Percentiles rank a stretch among this genome's conserved stretches.
Conservation (phyloP, 37 sponge, comb jelly and placozoan genomes). For the Agelas oroides region DNA sequence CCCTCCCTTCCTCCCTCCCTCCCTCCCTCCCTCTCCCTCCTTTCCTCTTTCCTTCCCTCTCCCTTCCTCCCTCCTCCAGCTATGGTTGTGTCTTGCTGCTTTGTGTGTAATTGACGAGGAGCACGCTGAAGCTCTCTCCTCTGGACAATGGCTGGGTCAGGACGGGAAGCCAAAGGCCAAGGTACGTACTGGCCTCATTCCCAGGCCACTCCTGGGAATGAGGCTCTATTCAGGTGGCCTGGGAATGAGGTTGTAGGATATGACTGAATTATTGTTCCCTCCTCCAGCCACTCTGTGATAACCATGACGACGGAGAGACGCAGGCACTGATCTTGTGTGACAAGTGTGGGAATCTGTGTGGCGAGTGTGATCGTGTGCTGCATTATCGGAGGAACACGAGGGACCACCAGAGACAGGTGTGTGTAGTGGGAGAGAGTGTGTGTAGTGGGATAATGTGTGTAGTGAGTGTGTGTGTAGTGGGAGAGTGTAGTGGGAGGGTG, state of each 20-base stretch:
- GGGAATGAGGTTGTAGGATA: no score
- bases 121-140: conserved; percentile 88
- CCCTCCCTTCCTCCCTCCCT: not conserved
- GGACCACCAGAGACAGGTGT: conserved; percentile 86
- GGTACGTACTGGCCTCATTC: conserved; percentile 41
- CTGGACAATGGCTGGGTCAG: conserved; percentile 87
- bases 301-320: conserved; percentile 97
- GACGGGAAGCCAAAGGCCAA: conserved; percentile 78
- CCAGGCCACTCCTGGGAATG: no score
- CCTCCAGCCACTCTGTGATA: conserved; percentile 92
- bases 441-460: not conserved
- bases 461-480: not conserved
- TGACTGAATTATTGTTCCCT: no score
- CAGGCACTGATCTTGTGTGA: conserved; percentile 92
- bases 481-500: not conserved
- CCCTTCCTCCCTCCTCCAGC: conserved; percentile 12
- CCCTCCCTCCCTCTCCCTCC: not conserved
- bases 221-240: not conserved
- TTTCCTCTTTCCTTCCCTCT: not conserved
- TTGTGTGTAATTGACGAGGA: conserved; percentile 95
- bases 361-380: conserved; percentile 95
- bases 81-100: conserved; percentile 95
- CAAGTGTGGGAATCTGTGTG: conserved; percentile 95
- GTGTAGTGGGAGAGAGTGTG: not conserved
- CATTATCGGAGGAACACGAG: conserved; percentile 79